Base-by-base conservation (phyloP, 30 jellyfish, hydroid and myxozoan species). In the Morbakka virulenta region DNA sequence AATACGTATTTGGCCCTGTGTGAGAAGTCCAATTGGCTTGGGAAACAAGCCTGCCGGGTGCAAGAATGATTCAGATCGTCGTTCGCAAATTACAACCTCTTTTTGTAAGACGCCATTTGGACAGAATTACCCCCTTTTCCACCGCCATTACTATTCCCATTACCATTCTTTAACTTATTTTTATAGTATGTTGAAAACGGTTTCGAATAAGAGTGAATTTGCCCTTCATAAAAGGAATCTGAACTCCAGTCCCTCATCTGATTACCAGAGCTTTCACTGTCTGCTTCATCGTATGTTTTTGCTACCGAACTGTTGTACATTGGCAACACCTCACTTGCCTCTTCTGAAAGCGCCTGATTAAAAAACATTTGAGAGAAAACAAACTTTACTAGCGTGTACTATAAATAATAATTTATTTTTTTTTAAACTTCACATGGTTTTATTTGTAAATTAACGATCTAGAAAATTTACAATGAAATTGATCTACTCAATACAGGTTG, bases 291-390 rank as follows among this genome's bases (percentile, higher is more conserved):
- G 65, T 86, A 92, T 20, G 89, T 82, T 81, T 92, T 92, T 27
- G 98, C 98, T 36, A 92, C 98, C 48, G 82, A 74, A 67, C 96
- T 85, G 80, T 92, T 92, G 92, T 92, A 92, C 87, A 84, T 50
- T 50, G 98, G 98, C 25, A 92, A 62, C 50, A 92, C 98, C 52
- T 92, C 98, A 52, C 74, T 94, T 12, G 98, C 98, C 50, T 92
- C 97, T 52, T 92, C 82, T 22, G 98, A 92, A 27, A 92, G 76
- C 6, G 98, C 95, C 98, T 92, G 80, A 13, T 24, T 69, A 35
- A 41, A 87, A 71, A 2, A 73, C 28, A 53, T n/a, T 28, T 52
- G 3, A 47, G 61, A 47, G n/a, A n/a, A 47, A 9, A 47, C 61
- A 12, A 47, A n/a, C 12, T 12, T n/a, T 47, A 12, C 12, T n/a